phyloP scores from a whole-genome alignment of 2,113 vertebrate genomes.

The Salminus brasiliensis region DNA sequence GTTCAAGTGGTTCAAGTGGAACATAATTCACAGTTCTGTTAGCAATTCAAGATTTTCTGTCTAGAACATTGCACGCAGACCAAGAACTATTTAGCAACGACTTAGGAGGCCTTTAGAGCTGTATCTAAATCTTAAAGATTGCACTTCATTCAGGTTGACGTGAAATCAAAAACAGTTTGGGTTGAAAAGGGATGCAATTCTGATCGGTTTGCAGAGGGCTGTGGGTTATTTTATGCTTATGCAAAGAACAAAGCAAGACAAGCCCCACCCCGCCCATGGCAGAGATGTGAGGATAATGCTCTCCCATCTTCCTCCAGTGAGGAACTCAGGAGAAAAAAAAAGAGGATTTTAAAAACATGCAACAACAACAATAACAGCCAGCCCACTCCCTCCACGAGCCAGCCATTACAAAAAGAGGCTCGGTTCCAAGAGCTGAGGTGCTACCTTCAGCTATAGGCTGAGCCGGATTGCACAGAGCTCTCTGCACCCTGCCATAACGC shows the following conservation, averaged over 20 bases:
- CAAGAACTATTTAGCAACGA: background rate
- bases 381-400: conserved; percentile 30
- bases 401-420: conserved; percentile 30
- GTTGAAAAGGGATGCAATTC: background rate
- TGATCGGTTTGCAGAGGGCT: background rate
- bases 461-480: conserved; percentile 61
- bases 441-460: conserved; percentile 56
- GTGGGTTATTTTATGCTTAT: background rate
- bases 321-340: conserved; percentile 3
- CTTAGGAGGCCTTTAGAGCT: no score
- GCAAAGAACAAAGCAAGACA: background rate
- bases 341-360: background rate
- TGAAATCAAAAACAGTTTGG: background rate
- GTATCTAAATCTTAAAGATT: background rate
- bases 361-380: background rate
- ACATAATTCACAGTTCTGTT: no score
- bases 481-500: conserved; percentile 63
- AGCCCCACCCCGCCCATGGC: background rate
- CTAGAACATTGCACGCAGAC: no score
- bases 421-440: conserved; percentile 51
- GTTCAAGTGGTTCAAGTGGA: no score
- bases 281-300: background rate
- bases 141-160: background rate
- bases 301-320: background rate
- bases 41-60: no score